These are phyloP conservation scores for Rhinophrynus dorsalis DNA, from an alignment of 2,797 vertebrate genomes.

Conservation along the genomic window DNA sequence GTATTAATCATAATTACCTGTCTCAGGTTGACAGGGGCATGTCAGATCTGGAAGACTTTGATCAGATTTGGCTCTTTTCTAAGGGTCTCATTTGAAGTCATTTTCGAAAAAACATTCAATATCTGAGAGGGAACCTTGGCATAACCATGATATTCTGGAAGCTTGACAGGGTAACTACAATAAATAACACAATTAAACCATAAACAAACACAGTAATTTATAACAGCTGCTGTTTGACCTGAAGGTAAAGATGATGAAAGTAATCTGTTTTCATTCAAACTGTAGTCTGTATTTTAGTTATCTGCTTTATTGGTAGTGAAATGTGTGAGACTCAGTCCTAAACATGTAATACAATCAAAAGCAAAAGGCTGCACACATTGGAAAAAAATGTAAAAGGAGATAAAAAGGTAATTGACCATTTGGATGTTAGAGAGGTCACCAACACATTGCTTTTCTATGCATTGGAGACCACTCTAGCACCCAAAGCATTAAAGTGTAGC, in stretches of 20 bases:
- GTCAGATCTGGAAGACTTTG: conserved; percentile 18
- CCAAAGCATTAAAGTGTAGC: too few species aligned
- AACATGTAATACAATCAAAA: too few species aligned
- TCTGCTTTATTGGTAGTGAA: background rate
- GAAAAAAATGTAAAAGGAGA: too few species aligned
- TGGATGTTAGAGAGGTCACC: too few species aligned
- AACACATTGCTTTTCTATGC: too few species aligned
- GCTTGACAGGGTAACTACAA: conserved; percentile 11
- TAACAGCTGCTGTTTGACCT: conserved; percentile 13
- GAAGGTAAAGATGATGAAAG: conserved; percentile 16
- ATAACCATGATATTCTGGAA: background rate
- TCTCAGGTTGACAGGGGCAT: background rate
- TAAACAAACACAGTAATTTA: background rate
- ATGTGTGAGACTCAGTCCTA: background rate
- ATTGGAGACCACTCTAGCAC: too few species aligned
- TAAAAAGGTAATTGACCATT: too few species aligned
- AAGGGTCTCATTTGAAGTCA: conserved; percentile 18
- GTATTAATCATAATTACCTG: conserved; percentile 29
- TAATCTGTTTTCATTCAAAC: background rate
- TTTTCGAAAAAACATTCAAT: background rate
- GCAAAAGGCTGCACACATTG: too few species aligned
- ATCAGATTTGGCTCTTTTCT: conserved; percentile 12
- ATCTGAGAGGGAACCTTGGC: conserved; percentile 1
- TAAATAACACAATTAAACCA: conserved; percentile 14
- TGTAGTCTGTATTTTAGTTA: background rate